Evolutionary conservation across 2,113 vertebrate species (phyloP).

Genomic region (Coregonus clupeaformis): DNA sequence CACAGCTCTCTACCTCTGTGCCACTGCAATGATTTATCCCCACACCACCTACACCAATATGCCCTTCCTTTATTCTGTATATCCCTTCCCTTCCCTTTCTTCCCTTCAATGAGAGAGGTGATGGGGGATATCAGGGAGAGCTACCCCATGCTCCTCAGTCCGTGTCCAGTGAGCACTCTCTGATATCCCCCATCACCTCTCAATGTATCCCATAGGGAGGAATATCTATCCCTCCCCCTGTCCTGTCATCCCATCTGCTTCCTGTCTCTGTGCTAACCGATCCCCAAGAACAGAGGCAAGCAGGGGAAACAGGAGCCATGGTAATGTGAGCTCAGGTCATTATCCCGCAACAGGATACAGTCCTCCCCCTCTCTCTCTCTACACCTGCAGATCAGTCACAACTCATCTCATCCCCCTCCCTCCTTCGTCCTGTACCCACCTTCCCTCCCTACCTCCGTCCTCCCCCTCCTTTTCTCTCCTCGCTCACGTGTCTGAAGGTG

Average conservation of each 20-base stretch:
- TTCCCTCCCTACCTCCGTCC: not conserved
- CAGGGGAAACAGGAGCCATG: slow-evolving; percentile 55
- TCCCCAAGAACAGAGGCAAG: slow-evolving; percentile 35
- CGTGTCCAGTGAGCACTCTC: too few species aligned
- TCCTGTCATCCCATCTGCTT: slow-evolving; percentile 36
- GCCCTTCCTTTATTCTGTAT: not conserved
- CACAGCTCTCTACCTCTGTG: not conserved
- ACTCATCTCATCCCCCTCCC: slow-evolving; percentile 18
- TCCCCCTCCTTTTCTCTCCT: slow-evolving; percentile 20
- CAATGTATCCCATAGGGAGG: not conserved
- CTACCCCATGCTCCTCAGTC: too few species aligned
- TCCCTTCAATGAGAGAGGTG: too few species aligned
- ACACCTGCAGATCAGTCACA: slow-evolving; percentile 52
- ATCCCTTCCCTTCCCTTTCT: not conserved
- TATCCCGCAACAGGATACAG: slow-evolving; percentile 64
- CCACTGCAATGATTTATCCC: slow-evolving; percentile 8
- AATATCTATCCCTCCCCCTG: slow-evolving; percentile 18
- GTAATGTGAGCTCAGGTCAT: slow-evolving; percentile 67
- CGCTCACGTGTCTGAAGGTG: slow-evolving; percentile 59
- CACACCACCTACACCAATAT: not conserved
- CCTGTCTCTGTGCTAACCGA: slow-evolving; percentile 47
- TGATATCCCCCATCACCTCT: too few species aligned
- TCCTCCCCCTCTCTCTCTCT: slow-evolving; percentile 33
- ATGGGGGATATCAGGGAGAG: too few species aligned
- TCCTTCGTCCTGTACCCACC: not conserved